Conservation (phyloP, 2,113 vertebrate species). For the Dolichotis patagonum region DNA sequence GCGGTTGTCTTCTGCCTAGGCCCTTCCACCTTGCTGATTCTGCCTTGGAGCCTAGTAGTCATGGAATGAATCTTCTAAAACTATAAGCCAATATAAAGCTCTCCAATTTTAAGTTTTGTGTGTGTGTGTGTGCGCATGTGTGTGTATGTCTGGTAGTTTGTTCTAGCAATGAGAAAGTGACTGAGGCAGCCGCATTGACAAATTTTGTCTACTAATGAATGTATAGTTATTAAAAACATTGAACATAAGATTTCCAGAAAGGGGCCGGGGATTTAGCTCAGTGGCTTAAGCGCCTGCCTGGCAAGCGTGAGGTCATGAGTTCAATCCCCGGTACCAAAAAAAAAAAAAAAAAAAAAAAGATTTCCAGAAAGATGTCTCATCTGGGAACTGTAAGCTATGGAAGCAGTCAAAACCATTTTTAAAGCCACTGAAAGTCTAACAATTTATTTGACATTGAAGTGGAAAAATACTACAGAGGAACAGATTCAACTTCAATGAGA, state of each 20-base stretch:
- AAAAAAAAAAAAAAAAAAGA: too few species aligned
- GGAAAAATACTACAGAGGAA: slow-evolving; percentile 84
- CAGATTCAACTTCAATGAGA: slow-evolving; percentile 86
- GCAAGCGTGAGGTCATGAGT: too few species aligned
- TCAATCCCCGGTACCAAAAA: too few species aligned
- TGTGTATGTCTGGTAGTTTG: background rate
- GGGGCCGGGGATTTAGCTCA: too few species aligned
- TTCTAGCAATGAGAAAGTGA: background rate
- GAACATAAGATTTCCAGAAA: slow-evolving; percentile 77
- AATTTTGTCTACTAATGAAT: slow-evolving; percentile 70
- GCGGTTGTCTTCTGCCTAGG: background rate
- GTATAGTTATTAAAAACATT: slow-evolving; percentile 70
- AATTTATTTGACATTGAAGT: slow-evolving; percentile 90
- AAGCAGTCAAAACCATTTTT: slow-evolving; percentile 78
- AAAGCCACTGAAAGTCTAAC: slow-evolving; percentile 80
- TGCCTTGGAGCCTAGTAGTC: background rate
- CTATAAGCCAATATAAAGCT: background rate
- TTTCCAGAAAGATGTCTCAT: slow-evolving; percentile 77
- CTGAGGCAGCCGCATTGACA: slow-evolving; percentile 83
- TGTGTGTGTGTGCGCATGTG: background rate
- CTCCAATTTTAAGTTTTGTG: background rate
- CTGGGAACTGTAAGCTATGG: slow-evolving; percentile 81
- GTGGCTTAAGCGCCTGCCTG: too few species aligned
- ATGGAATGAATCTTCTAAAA: background rate
- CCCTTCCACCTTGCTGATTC: background rate